A percentile compares a stretch with the other conserved stretches of the same genome.
Conservation (phyloP, 2,888 invertebrate species). For the Harpalus rufipes region DNA sequence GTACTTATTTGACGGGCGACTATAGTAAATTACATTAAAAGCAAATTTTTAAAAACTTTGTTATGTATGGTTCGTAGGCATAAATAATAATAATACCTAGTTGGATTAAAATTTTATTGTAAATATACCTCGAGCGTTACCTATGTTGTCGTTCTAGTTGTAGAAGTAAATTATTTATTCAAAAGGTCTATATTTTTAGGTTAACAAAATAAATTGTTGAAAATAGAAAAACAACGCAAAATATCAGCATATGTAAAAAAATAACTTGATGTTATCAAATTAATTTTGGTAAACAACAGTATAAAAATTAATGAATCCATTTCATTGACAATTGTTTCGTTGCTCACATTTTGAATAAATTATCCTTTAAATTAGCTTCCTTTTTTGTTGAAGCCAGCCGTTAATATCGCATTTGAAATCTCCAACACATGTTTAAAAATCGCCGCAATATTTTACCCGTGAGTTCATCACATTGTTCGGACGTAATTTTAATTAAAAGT, state of each 20-base stretch:
- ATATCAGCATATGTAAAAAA: neutral
- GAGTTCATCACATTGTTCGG: conserved; percentile 44
- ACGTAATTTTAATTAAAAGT: conserved; percentile 36
- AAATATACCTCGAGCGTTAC: too few relatives aligned
- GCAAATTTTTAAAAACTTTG: too few relatives aligned
- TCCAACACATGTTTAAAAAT: conserved; percentile 37
- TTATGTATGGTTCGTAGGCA: too few relatives aligned
- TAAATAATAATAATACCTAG: too few relatives aligned
- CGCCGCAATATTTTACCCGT: conserved; percentile 32
- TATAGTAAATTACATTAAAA: too few relatives aligned
- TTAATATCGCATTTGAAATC: conserved; percentile 18
- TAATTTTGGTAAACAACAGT: conserved; percentile 27
- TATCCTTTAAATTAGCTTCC: neutral
- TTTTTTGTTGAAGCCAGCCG: neutral
- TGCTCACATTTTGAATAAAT: conserved; percentile 8
- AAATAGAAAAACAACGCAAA: neutral
- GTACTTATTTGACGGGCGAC: too few relatives aligned
- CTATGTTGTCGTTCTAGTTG: too few relatives aligned
- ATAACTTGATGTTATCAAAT: conserved; percentile 9
- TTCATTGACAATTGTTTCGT: conserved; percentile 18
- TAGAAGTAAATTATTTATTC: too few relatives aligned
- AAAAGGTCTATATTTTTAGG: too few relatives aligned
- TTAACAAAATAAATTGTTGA: too few relatives aligned
- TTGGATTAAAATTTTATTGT: too few relatives aligned
- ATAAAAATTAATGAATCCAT: conserved; percentile 16